A percentile compares a stretch with the other conserved stretches of the same genome.
Evolutionary conservation across 1,140 invertebrate species (phyloP).

Genomic region (Conus ventricosus): DNA sequence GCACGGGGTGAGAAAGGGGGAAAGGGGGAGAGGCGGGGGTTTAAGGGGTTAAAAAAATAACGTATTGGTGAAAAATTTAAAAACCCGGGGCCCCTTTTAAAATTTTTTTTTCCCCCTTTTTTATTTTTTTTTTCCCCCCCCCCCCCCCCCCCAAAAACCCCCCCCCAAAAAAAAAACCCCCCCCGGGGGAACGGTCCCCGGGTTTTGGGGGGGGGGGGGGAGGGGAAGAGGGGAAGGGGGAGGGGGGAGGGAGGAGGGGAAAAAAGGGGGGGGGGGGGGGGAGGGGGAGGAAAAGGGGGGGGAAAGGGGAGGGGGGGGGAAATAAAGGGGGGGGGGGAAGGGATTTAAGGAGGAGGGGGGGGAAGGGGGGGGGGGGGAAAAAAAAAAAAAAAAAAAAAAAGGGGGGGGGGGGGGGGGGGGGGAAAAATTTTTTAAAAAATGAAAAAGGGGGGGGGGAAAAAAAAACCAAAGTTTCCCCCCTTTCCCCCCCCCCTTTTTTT

Average conservation of each 20-base stretch:
- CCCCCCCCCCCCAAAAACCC: too few species aligned
- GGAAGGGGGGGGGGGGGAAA: background rate
- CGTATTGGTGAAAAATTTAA: background rate
- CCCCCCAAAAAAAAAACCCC: too few species aligned
- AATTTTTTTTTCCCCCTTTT: too few species aligned
- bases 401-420: background rate
- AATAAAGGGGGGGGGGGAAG: background rate
- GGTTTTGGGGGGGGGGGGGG: background rate
- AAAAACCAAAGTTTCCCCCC: background rate
- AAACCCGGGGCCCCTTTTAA: too few species aligned
- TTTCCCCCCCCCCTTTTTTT: too few species aligned
- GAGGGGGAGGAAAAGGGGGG: background rate
- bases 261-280: background rate
- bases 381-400: background rate
- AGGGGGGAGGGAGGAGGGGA: background rate
- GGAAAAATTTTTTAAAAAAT: too few species aligned
- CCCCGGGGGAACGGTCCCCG: too few species aligned
- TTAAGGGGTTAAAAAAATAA: background rate
- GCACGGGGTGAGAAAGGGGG: background rate
- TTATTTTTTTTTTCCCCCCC: too few species aligned
- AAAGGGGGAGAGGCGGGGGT: background rate
- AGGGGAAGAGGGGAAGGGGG: background rate
- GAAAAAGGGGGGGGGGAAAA: background rate
- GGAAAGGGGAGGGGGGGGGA: background rate
- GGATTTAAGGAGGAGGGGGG: background rate